Evolutionary conservation across 2,113 vertebrate genomes (phyloP).

Genomic region (Narcine bancroftii): DNA sequence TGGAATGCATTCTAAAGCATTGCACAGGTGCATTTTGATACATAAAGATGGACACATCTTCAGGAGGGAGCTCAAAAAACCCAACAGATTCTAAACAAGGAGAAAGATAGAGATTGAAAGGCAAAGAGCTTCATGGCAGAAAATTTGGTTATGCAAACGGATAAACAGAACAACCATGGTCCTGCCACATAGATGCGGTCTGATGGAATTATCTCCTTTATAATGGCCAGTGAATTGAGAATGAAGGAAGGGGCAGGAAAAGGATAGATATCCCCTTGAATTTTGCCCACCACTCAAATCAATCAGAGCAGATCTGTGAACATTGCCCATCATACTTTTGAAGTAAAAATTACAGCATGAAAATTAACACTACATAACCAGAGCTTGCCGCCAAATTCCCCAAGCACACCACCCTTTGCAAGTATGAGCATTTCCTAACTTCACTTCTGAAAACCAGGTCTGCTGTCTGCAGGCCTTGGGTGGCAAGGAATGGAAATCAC

Average conservation of each 20-base stretch:
- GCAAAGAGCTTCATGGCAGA: background rate
- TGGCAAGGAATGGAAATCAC: background rate
- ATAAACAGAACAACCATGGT: background rate
- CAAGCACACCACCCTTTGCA: too few species aligned
- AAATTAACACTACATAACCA: background rate
- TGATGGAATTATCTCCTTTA: too few species aligned
- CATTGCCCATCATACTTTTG: background rate
- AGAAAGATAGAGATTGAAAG: background rate
- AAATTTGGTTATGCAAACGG: too few species aligned
- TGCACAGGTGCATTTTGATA: background rate
- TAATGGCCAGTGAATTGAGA: too few species aligned
- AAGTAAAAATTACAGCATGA: background rate
- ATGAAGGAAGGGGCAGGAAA: background rate
- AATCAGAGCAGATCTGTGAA: conserved; percentile 3
- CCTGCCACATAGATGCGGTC: too few species aligned
- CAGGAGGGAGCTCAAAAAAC: background rate
- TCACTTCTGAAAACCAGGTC: background rate
- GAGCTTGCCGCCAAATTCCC: too few species aligned
- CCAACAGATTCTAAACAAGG: too few species aligned
- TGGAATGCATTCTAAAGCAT: background rate
- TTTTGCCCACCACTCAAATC: background rate
- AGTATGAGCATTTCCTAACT: background rate
- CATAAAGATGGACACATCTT: background rate
- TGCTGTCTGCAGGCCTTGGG: background rate
- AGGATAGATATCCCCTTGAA: background rate